Evolutionary conservation across 1,140 invertebrate species (phyloP), one percentile per base, ranked within the genome.

Genomic region (Brachionus calyciflorus): DNA sequence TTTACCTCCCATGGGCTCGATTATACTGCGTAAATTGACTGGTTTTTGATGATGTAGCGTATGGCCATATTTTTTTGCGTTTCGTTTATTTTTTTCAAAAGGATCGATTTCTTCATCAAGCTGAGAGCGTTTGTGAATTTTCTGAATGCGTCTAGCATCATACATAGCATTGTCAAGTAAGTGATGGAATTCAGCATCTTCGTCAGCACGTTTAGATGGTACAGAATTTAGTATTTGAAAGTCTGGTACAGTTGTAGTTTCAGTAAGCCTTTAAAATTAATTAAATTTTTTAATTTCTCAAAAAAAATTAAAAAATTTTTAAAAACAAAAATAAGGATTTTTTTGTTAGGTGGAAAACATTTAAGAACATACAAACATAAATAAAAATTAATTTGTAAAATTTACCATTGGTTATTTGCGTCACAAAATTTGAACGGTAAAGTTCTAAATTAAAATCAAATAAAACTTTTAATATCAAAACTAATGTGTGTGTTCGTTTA

Each of bases 111-210:
- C 69, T 40, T 73, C 69, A 4, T 73, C 51, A n/a, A 73, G 26
- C 28, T 73, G 69, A 49, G 69, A 51, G 24, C 69, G 24, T 46
- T 73, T 73, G 37, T 73, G 69, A 30, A 73, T 55, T 21, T 49
- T 55, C 51, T 73, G 46, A 17, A 33, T 51, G 1, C 69, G 21
- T 51, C 69, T 73, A 5, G 48, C 46, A 24, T 73, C 51, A 26
- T 49, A 55, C 69, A 73, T 73, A 3, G 33, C 69, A 24, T 37
- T 51, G 46, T 73, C 69, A 10, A 73, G 5, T 37, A 73, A 51
- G 26, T 73, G 69, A n/a, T 73, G 69, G 40, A 41, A 73, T 19
- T 55, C n/a, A 3, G 69, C 46, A 9, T 73, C 69, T 73, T 73
- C 69, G n/a, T 48, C 44, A n/a, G 30, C 33, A 41, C 51, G 46